These are phyloP conservation scores for Cotesia typhae DNA, from an alignment of 1,140 invertebrate species.

Conservation along the genomic window DNA sequence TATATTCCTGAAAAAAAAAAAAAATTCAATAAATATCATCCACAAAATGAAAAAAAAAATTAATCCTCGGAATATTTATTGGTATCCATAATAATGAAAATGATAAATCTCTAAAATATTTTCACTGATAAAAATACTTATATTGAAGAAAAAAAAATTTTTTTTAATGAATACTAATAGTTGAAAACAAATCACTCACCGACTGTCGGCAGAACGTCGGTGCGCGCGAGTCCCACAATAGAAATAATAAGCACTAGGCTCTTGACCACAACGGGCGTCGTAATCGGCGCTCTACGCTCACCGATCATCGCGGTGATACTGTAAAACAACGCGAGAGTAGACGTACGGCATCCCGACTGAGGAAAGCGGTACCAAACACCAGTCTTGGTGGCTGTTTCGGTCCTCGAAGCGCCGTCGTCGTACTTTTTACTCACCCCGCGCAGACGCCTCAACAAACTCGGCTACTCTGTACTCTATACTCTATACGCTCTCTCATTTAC, in stretches of 20 bases:
- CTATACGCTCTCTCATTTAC: slow-evolving; percentile 4
- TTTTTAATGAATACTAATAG: too few species aligned
- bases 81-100: too few species aligned
- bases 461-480: slow-evolving; percentile 28
- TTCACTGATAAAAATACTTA: too few species aligned
- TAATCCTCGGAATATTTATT: too few species aligned
- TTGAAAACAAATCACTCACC: slow-evolving; percentile 54
- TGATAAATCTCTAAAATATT: too few species aligned
- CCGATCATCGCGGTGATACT: slow-evolving; percentile 55
- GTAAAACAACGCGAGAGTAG: slow-evolving; percentile 47
- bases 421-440: slow-evolving; percentile 45
- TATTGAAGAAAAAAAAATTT: too few species aligned
- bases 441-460: slow-evolving; percentile 23
- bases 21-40: too few species aligned
- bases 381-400: background rate
- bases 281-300: slow-evolving; percentile 42
- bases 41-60: too few species aligned
- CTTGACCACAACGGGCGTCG: slow-evolving; percentile 42
- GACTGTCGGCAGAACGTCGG: slow-evolving; percentile 52
- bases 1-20: too few species aligned
- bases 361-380: slow-evolving; percentile 37
- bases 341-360: slow-evolving; percentile 65
- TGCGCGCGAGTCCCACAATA: slow-evolving; percentile 46
- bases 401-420: background rate
- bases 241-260: slow-evolving; percentile 34